Evolutionary conservation across 2,888 invertebrate genomes (phyloP), one percentile per base, ranked within the genome.

Genomic region (Hirudinaria manillensis): DNA sequence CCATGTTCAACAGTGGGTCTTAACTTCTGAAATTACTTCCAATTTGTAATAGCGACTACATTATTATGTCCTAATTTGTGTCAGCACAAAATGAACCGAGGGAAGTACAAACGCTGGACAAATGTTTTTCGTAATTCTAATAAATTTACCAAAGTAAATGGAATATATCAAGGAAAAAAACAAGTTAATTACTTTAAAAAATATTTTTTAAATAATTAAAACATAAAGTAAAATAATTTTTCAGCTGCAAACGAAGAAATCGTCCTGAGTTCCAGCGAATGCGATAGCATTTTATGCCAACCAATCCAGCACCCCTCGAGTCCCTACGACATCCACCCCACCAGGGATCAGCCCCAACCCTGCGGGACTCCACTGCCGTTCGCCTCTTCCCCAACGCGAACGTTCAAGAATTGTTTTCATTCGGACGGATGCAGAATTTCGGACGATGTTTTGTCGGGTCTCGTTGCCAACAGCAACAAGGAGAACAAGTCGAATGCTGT

Each of bases 1-100:
- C 61, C 61, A 61, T 61, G 61, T 61, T 61, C 61, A 27, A 16
- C 29, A 61, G 61, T 61, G 29, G 29, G 61, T 61, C 16, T n/a
- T n/a, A n/a, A 3, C 3, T 45, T 45, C 16, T 45, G 38, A 45
- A 45, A 45, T 45, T 45, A 45, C 16, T 16, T 45, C 45, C 16
- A 45, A n/a, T n/a, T n/a, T n/a, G n/a, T n/a, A n/a, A n/a, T n/a
- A n/a, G n/a, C n/a, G n/a, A n/a, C n/a, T n/a, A n/a, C n/a, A n/a
- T n/a, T n/a, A n/a, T n/a, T n/a, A n/a, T n/a, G n/a, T n/a, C n/a
- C n/a, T n/a, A n/a, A n/a, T n/a, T n/a, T n/a, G n/a, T n/a, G n/a
- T n/a, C n/a, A n/a, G n/a, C n/a, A n/a, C n/a, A n/a, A n/a, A n/a
- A n/a, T n/a, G n/a, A n/a, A n/a, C n/a, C n/a, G n/a, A n/a, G n/a